Evolutionary conservation across 2,113 vertebrate species (phyloP).

Genomic region (Corythaixoides concolor): DNA sequence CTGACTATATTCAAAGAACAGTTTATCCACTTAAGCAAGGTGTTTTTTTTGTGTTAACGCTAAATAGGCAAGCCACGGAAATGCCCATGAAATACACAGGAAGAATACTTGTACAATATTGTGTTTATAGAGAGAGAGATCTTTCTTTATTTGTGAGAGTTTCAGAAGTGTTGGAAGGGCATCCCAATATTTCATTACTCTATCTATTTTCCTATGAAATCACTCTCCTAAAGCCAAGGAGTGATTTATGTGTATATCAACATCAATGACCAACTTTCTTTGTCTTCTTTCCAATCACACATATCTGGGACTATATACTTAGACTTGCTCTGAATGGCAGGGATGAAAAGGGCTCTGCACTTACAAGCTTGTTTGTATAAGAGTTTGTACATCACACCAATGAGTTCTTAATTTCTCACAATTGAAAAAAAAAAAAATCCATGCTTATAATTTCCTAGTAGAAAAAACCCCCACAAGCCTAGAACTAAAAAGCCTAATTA

Average conservation of each 20-base stretch:
- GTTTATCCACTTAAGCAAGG: not conserved
- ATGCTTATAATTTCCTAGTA: not conserved
- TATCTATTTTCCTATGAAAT: not conserved
- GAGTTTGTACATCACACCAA: not conserved
- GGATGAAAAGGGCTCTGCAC: not conserved
- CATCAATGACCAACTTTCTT: not conserved
- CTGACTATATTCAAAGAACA: not conserved
- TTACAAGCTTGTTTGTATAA: not conserved
- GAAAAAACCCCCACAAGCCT: not conserved
- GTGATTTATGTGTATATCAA: not conserved
- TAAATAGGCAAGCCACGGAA: not conserved
- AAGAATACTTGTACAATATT: not conserved
- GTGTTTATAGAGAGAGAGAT: not conserved
- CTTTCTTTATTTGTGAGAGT: not conserved
- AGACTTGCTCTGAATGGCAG: not conserved
- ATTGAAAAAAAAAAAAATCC: not conserved
- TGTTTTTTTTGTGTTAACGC: not conserved
- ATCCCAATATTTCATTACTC: not conserved
- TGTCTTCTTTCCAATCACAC: not conserved
- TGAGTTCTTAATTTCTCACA: not conserved
- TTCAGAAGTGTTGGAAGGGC: not conserved
- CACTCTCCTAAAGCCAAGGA: not conserved
- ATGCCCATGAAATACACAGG: not conserved
- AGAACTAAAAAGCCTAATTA: constrained; percentile 28
- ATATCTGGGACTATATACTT: not conserved